These are phyloP conservation scores for Sphaerodactylus townsendi DNA, from an alignment of 2,113 vertebrate genomes.

Conservation along the genomic window DNA sequence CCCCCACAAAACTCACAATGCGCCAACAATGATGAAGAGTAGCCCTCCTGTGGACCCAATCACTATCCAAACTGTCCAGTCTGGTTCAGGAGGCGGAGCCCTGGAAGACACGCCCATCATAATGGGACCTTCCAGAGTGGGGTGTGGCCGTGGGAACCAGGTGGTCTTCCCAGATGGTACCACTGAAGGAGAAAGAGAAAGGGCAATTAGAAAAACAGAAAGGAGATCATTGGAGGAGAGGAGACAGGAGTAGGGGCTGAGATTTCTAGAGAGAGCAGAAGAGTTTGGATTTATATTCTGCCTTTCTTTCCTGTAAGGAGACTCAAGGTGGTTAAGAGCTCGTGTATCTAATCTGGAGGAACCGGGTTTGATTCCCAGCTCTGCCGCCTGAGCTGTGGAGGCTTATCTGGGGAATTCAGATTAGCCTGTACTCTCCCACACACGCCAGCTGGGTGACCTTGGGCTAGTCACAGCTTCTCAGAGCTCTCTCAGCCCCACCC, in stretches of 20 bases:
- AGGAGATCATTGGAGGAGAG: constrained; percentile 67
- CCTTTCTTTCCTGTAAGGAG: too few species aligned
- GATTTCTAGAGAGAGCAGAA: too few species aligned
- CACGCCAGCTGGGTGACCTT: too few species aligned
- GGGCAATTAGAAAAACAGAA: constrained; percentile 42
- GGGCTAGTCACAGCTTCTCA: too few species aligned
- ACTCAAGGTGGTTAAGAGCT: too few species aligned
- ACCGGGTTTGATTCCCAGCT: too few species aligned
- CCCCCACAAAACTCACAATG: constrained; percentile 9
- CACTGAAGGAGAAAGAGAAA: not conserved
- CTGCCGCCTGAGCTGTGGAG: too few species aligned
- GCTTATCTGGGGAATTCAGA: too few species aligned
- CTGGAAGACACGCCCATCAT: constrained; percentile 1
- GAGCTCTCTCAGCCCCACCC: too few species aligned
- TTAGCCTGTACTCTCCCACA: too few species aligned
- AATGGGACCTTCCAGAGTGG: not conserved
- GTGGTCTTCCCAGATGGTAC: not conserved
- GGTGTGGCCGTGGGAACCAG: not conserved
- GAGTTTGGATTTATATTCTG: too few species aligned
- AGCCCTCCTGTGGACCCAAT: constrained; percentile 5
- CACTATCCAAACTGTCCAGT: constrained; percentile 20
- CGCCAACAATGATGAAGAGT: not conserved
- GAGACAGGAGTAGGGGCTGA: not conserved
- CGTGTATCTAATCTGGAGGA: too few species aligned
- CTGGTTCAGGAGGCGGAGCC: not conserved